Base-by-base conservation (phyloP, 2,113 vertebrate genomes). In the Pterocles burchelli region DNA sequence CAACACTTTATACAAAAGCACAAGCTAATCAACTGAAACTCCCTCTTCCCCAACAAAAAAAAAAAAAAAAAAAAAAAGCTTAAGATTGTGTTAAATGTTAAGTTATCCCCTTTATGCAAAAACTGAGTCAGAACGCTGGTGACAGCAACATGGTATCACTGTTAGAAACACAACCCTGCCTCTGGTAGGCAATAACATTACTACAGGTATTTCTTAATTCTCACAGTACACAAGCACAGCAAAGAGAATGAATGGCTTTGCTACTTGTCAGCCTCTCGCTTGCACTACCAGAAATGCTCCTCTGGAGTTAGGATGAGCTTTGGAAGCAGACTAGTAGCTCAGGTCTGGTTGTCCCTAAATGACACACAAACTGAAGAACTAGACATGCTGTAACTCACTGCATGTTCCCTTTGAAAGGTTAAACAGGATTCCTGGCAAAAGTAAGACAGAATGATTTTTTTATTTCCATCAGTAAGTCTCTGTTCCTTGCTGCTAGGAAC, bases 271-370 rank as follows among this genome's bases (percentile, higher is more conserved):
- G 0, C 17, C 7, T n/a, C 74, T 85, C 20, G 8, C 22, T 55
- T 62, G 22, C 54, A 33, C 55, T 41, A 34, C 26, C 49, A 66
- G 34, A 73, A 75, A 57, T 49, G 33, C 25, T 63, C 34, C 12
- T 46, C 55, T 33, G 18, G 24, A 72, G 17, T 54, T 6, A 58
- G 46, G 45, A 46, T 38, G n/a, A 84, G 31, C 31, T 78, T n/a
- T 77, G 46, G 68, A 90, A 65, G 17, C 20, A 67, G 58, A 66
- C 13, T 46, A 68, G 48, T 10, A 73, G 17, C 51, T 70, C 21
- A 74, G 55, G 21, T 65, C 29, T 5, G 0, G 0, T 15, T 45
- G 45, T 45, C 31, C 43, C 13, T 46, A 52, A 74, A n/a, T 1
- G 5, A n/a, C 12, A 24, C 5, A 19, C 4, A 41, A 70, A 57